Percentiles rank a stretch among this genome's conserved stretches.
Evolutionary conservation across 1,140 invertebrate species (phyloP).

Genomic region (Chrysopa pallens): DNA sequence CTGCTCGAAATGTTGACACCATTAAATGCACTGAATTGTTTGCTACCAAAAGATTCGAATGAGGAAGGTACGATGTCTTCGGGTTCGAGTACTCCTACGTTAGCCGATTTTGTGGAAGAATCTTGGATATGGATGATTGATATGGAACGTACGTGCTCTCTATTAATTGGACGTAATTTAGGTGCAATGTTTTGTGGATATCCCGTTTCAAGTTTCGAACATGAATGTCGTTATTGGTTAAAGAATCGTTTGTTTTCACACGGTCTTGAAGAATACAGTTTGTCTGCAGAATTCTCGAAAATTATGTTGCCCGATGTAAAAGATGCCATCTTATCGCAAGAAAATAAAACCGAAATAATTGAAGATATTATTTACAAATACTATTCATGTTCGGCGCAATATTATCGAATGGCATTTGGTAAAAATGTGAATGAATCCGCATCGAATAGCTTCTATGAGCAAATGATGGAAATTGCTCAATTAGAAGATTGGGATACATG

Average conservation of each 20-base stretch:
- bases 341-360: slow-evolving; percentile 2
- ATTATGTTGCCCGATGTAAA: neutral
- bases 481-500: slow-evolving; percentile 23
- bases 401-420: neutral
- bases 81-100: slow-evolving; percentile 26
- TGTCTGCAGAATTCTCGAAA: neutral
- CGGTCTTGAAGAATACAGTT: neutral
- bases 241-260: slow-evolving; percentile 26
- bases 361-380: neutral
- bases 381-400: neutral
- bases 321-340: slow-evolving; percentile 1
- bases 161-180: slow-evolving; percentile 39
- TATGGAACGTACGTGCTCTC: slow-evolving; percentile 35
- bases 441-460: slow-evolving; percentile 15
- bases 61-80: slow-evolving; percentile 9
- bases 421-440: slow-evolving; percentile 4
- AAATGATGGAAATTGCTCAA: slow-evolving; percentile 16
- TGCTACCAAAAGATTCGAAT: slow-evolving; percentile 24
- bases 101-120: slow-evolving; percentile 21
- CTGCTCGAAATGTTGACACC: slow-evolving; percentile 29
- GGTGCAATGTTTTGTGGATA: slow-evolving; percentile 34
- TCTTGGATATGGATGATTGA: slow-evolving; percentile 43
- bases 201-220: slow-evolving; percentile 25
- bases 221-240: slow-evolving; percentile 29
- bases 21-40: slow-evolving; percentile 32